Base-by-base conservation (phyloP, 2,888 invertebrate species). In the Coelopa pilipes region DNA sequence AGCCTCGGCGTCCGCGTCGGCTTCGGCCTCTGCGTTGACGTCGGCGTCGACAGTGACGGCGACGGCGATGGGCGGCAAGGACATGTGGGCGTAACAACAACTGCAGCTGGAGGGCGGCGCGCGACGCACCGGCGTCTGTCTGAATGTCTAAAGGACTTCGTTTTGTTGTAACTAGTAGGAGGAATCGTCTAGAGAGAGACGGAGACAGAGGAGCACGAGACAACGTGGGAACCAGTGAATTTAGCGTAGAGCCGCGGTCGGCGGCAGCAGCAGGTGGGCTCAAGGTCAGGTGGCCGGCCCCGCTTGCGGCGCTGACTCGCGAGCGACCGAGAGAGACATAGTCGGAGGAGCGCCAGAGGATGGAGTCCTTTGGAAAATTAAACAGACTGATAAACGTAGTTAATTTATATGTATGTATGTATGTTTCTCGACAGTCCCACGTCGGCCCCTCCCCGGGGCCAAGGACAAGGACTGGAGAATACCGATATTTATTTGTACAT, bases 381-480 rank as follows among this genome's bases (percentile, higher is more conserved):
- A 81, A 83, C 81, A 85, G 84, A 85, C 84, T 85, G 84, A 85
- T 85, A 85, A 80, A 83, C 81, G 84, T 85, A 84, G 83, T 84
- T 85, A 73, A 75, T 76, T 76, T 77, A 68, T 66, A 60, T 76
- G 75, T 4, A 34, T 62, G 13, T 59, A 19, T 4, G 3, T 9
- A 0, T 60, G 17, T 70, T 70, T 70, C 13, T 65, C 17, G 49
- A 50, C 46, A 49, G 46, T 46, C 47, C 55, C 60, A 10, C 55
- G 63, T 55, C 34, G 34, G 2, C 34, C 7, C 34, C 34, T 7
- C 7, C 34, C 34, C 34, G 2, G 2, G 34, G 34, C 34, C 4
- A 34, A 34, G 2, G 34, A 7, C 34, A 34, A 4, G 2, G 7
- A 34, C 7, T 34, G 2, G 34, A 34, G 34, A 34, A 34, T 34